Evolutionary conservation across 2,888 invertebrate species (phyloP), one percentile per base, ranked within the genome.

Genomic region (Apodemia hepburni): DNA sequence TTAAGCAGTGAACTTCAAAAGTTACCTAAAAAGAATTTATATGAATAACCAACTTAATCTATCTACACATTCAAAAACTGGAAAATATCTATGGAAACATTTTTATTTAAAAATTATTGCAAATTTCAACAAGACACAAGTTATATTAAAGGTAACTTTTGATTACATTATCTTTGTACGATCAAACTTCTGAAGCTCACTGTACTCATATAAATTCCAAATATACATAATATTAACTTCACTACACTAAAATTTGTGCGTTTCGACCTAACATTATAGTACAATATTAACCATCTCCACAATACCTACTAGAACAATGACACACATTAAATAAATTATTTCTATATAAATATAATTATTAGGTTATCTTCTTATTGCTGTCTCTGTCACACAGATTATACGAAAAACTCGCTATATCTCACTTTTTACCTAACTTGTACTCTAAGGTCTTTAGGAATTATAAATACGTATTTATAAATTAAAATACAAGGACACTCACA

Each of bases 241-340:
- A 78, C 88, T 90, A 88, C 84, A 79, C 83, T 87, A 88, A 80
- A 77, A 81, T 87, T 90, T 90, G 90, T 90, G 90, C 90, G 90
- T 90, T 84, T 90, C 87, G 78, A 83, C 78, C 84, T 88, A 87
- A 79, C 69, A 76, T 80, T 80, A 82, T 74, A 75, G 71, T 75
- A 79, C 76, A 75, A 77, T 74, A 73, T 69, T 67, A 65, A 73
- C 69, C 69, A 65, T 72, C 69, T 67, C 63, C 75, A 75, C 75
- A 73, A 75, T 73, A 38, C 33, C 33, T 33, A 76, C 75, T 75
- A 71, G 67, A 69, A 68, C 74, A 58, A 35, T 33, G 49, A 74
- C 73, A 75, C 75, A 79, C 78, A 79, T 73, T 75, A 69, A 81
- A 75, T 77, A 76, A 69, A 71, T 73, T 71, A 74, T 73, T 67